These are phyloP conservation scores for Tiliqua scincoides DNA, from an alignment of 2,113 vertebrate genomes.

Conservation along the genomic window DNA sequence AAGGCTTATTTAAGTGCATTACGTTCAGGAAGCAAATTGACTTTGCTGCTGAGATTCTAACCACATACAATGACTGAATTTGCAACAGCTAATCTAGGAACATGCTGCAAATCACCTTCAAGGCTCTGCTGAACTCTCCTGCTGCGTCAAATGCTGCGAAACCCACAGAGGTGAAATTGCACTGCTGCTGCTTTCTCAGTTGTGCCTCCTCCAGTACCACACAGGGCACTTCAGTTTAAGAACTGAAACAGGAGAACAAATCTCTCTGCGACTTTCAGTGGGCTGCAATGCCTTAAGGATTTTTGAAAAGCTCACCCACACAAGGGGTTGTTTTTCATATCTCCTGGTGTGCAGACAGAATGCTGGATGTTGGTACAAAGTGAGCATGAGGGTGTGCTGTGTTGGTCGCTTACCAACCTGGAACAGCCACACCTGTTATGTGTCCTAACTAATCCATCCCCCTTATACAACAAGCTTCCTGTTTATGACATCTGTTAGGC, in stretches of 20 bases:
- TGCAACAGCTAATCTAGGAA: constrained; percentile 23
- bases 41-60: constrained; percentile 32
- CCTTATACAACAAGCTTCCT: background rate
- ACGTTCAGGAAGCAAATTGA: constrained; percentile 43
- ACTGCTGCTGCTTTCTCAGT: background rate
- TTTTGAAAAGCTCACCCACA: background rate
- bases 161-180: background rate
- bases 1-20: constrained; percentile 45
- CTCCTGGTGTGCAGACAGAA: background rate
- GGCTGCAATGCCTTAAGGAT: background rate
- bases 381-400: no score
- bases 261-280: background rate
- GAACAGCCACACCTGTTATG: background rate
- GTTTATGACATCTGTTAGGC: background rate
- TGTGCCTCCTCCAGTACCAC: constrained; percentile 16
- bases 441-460: background rate
- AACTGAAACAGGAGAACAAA: background rate
- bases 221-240: background rate
- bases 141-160: constrained; percentile 13
- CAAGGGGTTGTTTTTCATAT: background rate
- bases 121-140: accelerated
- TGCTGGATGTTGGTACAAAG: background rate
- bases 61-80: constrained; percentile 5
- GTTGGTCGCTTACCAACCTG: background rate
- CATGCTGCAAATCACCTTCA: constrained; percentile 30